Conservation (phyloP, 2,888 invertebrate genomes). For the Tuberolachnus salignus region DNA sequence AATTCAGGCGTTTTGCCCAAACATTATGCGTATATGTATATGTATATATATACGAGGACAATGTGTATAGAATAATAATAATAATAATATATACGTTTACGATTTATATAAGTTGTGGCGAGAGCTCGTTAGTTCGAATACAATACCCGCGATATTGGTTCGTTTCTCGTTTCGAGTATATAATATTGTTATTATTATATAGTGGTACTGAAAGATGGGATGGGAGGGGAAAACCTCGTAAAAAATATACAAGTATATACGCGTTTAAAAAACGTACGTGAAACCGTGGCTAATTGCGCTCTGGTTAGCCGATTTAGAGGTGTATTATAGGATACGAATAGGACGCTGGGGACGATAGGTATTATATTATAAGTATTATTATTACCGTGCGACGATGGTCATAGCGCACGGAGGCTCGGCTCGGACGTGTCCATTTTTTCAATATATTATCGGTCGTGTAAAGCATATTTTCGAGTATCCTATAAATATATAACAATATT, state of each 20-base stretch:
- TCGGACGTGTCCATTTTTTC: too few relatives aligned
- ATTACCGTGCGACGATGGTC: not conserved
- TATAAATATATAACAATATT: too few relatives aligned
- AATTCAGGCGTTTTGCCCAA: slow-evolving; percentile 17
- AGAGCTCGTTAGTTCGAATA: slow-evolving; percentile 25
- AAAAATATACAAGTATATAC: slow-evolving; percentile 11
- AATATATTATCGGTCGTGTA: too few relatives aligned
- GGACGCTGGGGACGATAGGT: slow-evolving; percentile 2
- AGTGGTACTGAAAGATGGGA: too few relatives aligned
- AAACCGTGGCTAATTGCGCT: slow-evolving; percentile 48
- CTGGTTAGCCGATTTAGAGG: slow-evolving; percentile 28
- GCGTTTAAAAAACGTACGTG: slow-evolving; percentile 4
- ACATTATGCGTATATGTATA: not conserved
- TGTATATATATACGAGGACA: not conserved
- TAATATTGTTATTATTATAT: too few relatives aligned
- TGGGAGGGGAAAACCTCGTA: not conserved
- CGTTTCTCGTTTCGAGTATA: not conserved
- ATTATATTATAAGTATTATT: not conserved
- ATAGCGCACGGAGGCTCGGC: slow-evolving; percentile 2
- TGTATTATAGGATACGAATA: not conserved
- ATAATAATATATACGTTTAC: slow-evolving; percentile 33
- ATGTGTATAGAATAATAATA: not conserved
- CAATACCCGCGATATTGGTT: slow-evolving; percentile 4
- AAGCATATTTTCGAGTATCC: too few relatives aligned
- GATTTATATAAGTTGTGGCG: not conserved